Evolutionary conservation across 2,113 vertebrate species (phyloP).

Genomic region (Euleptes europaea): DNA sequence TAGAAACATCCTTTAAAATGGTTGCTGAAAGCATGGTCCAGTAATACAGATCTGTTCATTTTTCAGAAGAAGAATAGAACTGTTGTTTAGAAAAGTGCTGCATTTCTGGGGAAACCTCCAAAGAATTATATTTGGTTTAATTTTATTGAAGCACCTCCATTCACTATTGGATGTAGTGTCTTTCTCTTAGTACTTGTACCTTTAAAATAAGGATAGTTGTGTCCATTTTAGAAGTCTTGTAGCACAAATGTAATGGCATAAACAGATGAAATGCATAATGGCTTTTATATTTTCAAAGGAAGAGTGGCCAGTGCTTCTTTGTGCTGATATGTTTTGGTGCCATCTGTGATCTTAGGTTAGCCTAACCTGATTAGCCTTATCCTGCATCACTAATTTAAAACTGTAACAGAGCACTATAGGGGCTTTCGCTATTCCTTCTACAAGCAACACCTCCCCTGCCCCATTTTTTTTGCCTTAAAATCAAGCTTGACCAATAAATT

Average conservation of each 20-base stretch:
- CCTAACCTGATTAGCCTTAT: not conserved
- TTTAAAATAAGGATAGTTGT: not conserved
- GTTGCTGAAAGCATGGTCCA: no score
- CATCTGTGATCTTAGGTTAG: not conserved
- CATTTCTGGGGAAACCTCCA: not conserved
- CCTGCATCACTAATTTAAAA: not conserved
- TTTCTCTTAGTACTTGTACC: not conserved
- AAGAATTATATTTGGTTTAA: not conserved
- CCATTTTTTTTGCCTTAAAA: no score
- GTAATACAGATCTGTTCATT: not conserved
- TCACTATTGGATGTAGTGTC: not conserved
- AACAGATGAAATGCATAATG: not conserved
- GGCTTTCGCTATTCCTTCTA: not conserved
- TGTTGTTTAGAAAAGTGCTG: no score
- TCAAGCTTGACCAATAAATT: no score
- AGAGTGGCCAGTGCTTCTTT: not conserved
- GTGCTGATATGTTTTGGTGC: not conserved
- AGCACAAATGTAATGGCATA: not conserved
- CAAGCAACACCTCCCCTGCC: not conserved
- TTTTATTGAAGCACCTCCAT: not conserved
- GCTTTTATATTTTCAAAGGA: not conserved
- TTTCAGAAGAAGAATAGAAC: no score
- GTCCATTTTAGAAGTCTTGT: not conserved
- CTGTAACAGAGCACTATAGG: not conserved
- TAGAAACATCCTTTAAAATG: not conserved